Evolutionary conservation across 2,797 vertebrate species (phyloP), one percentile per base, ranked within the genome.

Genomic region (Pseudochromis fuscus): DNA sequence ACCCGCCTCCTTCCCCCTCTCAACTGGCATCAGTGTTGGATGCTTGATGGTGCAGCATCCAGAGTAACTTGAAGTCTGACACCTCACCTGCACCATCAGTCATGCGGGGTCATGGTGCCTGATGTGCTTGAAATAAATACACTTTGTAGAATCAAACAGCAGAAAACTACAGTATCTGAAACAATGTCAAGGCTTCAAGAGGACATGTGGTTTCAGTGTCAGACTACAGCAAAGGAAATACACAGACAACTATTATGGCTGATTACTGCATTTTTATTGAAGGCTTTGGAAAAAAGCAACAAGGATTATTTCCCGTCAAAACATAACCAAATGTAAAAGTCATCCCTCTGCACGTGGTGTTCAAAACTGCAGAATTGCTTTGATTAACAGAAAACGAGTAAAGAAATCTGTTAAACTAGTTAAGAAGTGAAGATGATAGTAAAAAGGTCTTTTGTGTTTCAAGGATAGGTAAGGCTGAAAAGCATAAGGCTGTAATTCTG

Each of bases 201-300:
- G 3, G 13, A 24, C 11, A 6, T 6, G 13, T 2, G 7, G 21
- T 67, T 75, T 56, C 30, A 60, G 19, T 65, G n/a, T 13, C 4
- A 8, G 12, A 49, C 60, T 50, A 56, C 13, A 59, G n/a, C 24
- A 25, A 55, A 30, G 12, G 31, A 79, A 66, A 64, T 19, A 70
- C 64, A 67, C 55, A 66, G n/a, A 23, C 25, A 49, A 63, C 50
- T 49, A 51, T 49, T 80, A 77, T 69, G 81, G 64, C 73, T 79
- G 78, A 85, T 86, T 75, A 87, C 88, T 91, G 85, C 77, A 86
- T 82, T 94, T n/a, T 94, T 94, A 94, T 93, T 94, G 88, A 91
- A 87, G 77, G 82, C 75, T 79, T 82, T 86, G 87, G 79, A 86
- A 83, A 80, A 88, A 84, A 70, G 72, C 67, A 85, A 87, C 51